phyloP scores from a whole-genome alignment of 2,888 invertebrate genomes.

The Tuberolachnus salignus region DNA sequence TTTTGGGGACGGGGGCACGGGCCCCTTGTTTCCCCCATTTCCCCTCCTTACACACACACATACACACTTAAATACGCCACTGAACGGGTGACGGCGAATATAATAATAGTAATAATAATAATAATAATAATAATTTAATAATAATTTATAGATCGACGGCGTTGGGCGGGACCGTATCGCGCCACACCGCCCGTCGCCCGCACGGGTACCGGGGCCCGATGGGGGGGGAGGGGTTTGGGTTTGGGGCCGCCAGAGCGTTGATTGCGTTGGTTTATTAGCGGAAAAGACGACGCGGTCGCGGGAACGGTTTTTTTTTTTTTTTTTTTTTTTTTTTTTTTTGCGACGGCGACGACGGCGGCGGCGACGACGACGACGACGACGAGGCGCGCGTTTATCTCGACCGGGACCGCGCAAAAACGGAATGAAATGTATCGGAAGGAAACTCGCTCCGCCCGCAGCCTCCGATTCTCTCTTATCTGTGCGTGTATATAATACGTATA shows the following conservation, averaged over 20 bases:
- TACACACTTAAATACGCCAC: too few relatives aligned
- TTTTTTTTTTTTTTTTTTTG: too few relatives aligned
- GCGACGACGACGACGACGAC: neutral
- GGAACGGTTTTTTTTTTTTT: constrained; percentile 48
- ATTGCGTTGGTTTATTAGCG: constrained; percentile 55
- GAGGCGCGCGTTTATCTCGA: constrained; percentile 56
- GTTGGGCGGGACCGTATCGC: neutral
- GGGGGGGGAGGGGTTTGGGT: neutral
- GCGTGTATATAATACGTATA: neutral
- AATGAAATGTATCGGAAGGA: constrained; percentile 57
- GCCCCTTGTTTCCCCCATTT: neutral
- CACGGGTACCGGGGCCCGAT: neutral
- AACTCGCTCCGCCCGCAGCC: constrained; percentile 46
- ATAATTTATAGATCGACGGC: constrained; percentile 25
- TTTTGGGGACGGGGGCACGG: too few relatives aligned
- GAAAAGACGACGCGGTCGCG: constrained; percentile 48
- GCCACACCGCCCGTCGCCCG: neutral
- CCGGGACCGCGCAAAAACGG: constrained; percentile 55
- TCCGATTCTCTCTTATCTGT: constrained; percentile 49
- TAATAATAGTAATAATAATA: neutral
- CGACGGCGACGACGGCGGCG: neutral
- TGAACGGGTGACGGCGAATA: too few relatives aligned
- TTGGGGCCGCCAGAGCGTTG: constrained; percentile 26
- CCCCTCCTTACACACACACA: too few relatives aligned
- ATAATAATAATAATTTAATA: neutral